A percentile compares a stretch with the other conserved stretches of the same genome.
phyloP scores from a whole-genome alignment of 1,140 invertebrate species.

The Atta cephalotes region DNA sequence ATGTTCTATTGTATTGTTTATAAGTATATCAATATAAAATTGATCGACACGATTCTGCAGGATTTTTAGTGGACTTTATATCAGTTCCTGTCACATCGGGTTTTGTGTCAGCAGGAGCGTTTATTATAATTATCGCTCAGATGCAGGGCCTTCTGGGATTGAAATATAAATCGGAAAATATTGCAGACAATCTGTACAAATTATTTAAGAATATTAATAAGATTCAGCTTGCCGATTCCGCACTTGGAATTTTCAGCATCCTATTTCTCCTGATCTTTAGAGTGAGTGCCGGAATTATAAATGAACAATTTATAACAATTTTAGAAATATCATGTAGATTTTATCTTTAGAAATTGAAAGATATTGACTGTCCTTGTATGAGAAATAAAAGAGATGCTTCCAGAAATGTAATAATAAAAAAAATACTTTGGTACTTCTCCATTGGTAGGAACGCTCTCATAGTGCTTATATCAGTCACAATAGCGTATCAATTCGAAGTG shows the following conservation, averaged over 20 bases:
- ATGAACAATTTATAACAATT: not conserved
- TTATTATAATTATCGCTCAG: slow-evolving; percentile 96
- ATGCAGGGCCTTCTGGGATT: slow-evolving; percentile 94
- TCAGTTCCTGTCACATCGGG: slow-evolving; percentile 96
- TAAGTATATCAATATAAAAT: not conserved
- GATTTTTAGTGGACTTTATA: slow-evolving; percentile 97
- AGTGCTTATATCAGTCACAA: slow-evolving; percentile 88
- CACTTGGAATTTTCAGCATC: slow-evolving; percentile 89
- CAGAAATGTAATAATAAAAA: slow-evolving; percentile 81
- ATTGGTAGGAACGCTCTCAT: slow-evolving; percentile 93
- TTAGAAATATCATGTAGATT: not conserved
- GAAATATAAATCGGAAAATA: slow-evolving; percentile 88
- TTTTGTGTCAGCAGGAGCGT: slow-evolving; percentile 96
- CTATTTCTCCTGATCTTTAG: slow-evolving; percentile 89
- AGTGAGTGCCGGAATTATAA: slow-evolving; percentile 85
- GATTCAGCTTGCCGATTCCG: slow-evolving; percentile 87
- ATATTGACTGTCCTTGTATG: slow-evolving; percentile 85
- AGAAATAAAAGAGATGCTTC: slow-evolving; percentile 66
- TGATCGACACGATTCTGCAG: slow-evolving; percentile 85
- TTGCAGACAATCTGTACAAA: slow-evolving; percentile 88
- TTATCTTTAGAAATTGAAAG: slow-evolving; percentile 89
- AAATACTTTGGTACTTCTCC: slow-evolving; percentile 90
- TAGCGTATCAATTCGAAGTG: slow-evolving; percentile 85
- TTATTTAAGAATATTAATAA: slow-evolving; percentile 88
- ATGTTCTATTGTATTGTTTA: not conserved